Evolutionary conservation across 1,140 invertebrate genomes (phyloP).

Genomic region (Zaprionus tsacasi): DNA sequence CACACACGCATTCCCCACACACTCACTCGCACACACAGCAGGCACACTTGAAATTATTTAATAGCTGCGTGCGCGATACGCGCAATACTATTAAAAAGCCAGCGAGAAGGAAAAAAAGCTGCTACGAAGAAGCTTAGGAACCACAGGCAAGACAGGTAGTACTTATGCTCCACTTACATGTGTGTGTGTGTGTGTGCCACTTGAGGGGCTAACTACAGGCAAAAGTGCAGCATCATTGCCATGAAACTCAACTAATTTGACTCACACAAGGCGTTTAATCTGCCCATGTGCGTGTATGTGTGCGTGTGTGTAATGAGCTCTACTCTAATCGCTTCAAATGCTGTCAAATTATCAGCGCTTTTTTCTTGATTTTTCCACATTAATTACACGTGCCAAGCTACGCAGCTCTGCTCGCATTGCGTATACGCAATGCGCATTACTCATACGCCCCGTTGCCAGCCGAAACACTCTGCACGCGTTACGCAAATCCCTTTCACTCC

Average conservation of each 20-base stretch:
- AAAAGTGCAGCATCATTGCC: constrained; percentile 30
- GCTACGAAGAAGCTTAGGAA: constrained; percentile 17
- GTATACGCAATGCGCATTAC: constrained; percentile 34
- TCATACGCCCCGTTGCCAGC: constrained; percentile 44
- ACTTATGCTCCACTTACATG: constrained; percentile 8
- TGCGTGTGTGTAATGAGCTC: constrained; percentile 21
- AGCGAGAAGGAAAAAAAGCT: background rate
- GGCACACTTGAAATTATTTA: constrained; percentile 20
- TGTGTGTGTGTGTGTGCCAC: constrained; percentile 13
- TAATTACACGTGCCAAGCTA: constrained; percentile 44
- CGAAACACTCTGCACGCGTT: constrained; percentile 9
- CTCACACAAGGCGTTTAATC: constrained; percentile 2
- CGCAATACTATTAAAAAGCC: constrained; percentile 17
- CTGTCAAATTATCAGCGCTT: constrained; percentile 41
- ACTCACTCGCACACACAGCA: constrained; percentile 6
- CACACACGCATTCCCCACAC: constrained; percentile 36
- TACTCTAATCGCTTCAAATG: constrained; percentile 31
- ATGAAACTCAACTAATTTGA: constrained; percentile 28
- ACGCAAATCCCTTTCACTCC: constrained; percentile 22
- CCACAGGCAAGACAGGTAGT: constrained; percentile 14
- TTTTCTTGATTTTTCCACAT: constrained; percentile 16
- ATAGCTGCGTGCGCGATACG: constrained; percentile 28
- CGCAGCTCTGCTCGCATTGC: constrained; percentile 7
- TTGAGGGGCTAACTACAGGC: background rate
- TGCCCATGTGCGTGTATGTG: background rate